Base-by-base conservation (phyloP, 2,797 vertebrate species). In the Gallinago nigripennis region DNA sequence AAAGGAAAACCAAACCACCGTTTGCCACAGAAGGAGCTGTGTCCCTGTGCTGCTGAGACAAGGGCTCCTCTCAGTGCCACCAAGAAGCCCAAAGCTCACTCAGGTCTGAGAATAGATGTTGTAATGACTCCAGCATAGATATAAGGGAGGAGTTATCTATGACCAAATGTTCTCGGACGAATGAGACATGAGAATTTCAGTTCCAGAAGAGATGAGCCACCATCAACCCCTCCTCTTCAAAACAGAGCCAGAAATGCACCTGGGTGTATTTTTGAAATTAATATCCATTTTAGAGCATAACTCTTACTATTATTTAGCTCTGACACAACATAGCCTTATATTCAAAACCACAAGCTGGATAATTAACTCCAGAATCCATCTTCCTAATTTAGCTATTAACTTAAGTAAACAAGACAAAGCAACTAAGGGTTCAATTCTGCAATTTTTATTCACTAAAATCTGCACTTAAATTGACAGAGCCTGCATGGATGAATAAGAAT, bases 331-430 rank as follows among this genome's bases (percentile, higher is more conserved):
- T 6, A 76, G 50, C 71, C 66, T 56, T 77, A 23, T 20, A 95
- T 66, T 79, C 63, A 82, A 84, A 88, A 86, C 48, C 16, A 3
- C 48, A 95, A 66, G 31, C n/a, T 69, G 48, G 58, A 90, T 90
- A 93, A 92, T 94, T 90, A 95, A 90, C 70, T 94, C 60, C 35
- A 64, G 69, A 90, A 95, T 90, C 70, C 60, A 88, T 86, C 83
- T 93, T 90, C 51, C 41, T 86, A 88, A 87, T 73, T 76, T 93
- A 92, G 73, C 57, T 73, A 79, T 93, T 95, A 95, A 70, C 54
- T 84, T 65, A 84, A 5, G 1, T 39, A 95, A 93, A 88, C 68
- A 78, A 92, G 88, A 82, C 51, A 85, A 95, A 88, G 86, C 60
- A 93, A 86, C 92, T 93, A 96, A 96, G 66, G 64, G 18, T 70